Evolutionary conservation across 2,797 vertebrate species (phyloP).

Genomic region (Florisuga fusca): DNA sequence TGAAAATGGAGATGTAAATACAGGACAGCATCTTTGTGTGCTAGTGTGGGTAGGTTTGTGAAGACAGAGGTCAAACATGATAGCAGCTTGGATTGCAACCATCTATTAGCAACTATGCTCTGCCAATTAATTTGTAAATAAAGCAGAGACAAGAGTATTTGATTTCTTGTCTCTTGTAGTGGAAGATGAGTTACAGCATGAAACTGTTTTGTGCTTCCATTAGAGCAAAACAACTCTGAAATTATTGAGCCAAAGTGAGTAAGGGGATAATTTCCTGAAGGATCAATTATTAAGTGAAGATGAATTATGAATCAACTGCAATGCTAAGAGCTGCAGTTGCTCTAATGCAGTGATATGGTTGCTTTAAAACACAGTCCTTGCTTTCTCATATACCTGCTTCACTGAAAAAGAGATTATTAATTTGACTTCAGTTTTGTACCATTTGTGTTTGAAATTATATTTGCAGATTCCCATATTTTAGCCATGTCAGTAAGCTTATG

Average conservation of each 20-base stretch:
- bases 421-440: not conserved
- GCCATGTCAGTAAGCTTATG: fast-evolving
- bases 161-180: not conserved
- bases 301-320: not conserved
- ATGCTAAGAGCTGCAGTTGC: not conserved
- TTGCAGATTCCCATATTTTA: not conserved
- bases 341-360: not conserved
- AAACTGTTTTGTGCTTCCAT: not conserved
- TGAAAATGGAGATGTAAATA: not conserved
- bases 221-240: not conserved
- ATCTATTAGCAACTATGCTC: not conserved
- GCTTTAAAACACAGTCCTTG: not conserved
- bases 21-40: not conserved
- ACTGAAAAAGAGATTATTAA: not conserved
- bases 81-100: not conserved
- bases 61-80: not conserved
- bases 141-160: not conserved
- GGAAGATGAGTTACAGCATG: not conserved
- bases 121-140: not conserved
- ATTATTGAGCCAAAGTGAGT: not conserved
- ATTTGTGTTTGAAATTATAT: not conserved
- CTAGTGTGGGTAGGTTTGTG: not conserved
- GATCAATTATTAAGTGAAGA: not conserved
- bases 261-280: not conserved
- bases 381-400: not conserved